Base-by-base conservation (phyloP, 2,113 vertebrate species). In the Odontesthes bonariensis region DNA sequence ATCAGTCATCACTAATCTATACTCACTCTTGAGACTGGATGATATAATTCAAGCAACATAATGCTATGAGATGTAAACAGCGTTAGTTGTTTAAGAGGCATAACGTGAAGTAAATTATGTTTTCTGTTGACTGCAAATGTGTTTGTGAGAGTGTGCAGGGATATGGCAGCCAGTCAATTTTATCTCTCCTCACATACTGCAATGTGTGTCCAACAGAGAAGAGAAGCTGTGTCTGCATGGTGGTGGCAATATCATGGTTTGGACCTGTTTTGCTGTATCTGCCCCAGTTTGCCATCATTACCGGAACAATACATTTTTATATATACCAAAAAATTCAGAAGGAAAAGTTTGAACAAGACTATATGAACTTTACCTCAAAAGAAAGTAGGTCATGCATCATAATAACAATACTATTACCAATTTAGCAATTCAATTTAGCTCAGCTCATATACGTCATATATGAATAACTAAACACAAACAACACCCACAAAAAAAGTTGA, bases 1-100 rank as follows among this genome's bases (percentile, higher is more conserved):
- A 75, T 68, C 70, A 67, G 61, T 80, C 80, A 64, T 74, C 49
- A 51, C 8, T 51, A 31, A 27, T 66, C 38, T 59, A 20, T 69
- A 33, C 27, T 79, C 38, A 69, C 69, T 40, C 35, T 73, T 33
- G 14, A 79, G 52, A 61, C 23, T 8, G 6, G 7, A 14, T 16
- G 46, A 54, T 51, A 69, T 6, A 20, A 51, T 20, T 22, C 19
- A 32, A 53, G 47, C 38, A 64, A 19, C 31, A 42, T 19, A 49
- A 19, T 11, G 17, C 46, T n/a, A n/a, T 5, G 16, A 49, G 46
- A 8, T 47, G 46, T 47, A 19, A 38, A 53, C 32, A 54, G 53
- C 17, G 35, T 12, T n/a, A 38, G 13, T 19, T 12, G 46, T 55
- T 73, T 33, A 53, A 46, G 13, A 12, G 16, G 11, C 31, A 56